phyloP scores from a whole-genome alignment of 2,113 vertebrate genomes.

The Brienomyrus brachyistius region DNA sequence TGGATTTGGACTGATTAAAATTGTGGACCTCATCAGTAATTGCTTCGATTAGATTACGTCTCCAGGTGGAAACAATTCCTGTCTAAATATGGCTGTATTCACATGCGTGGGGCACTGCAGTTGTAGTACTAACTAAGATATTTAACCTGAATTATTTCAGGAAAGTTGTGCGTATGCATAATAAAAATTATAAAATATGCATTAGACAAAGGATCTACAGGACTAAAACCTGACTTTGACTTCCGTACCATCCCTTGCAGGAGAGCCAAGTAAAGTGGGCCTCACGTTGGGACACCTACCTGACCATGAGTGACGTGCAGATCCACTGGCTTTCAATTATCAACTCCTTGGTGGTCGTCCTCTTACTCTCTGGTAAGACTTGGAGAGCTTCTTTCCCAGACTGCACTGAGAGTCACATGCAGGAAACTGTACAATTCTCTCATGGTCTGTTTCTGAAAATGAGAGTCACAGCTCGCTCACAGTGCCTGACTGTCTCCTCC shows the following conservation, averaged over 20 bases:
- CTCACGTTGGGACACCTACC: slow-evolving; percentile 96
- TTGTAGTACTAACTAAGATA: not conserved
- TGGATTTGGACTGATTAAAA: not conserved
- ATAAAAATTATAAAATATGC: not conserved
- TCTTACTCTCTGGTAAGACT: slow-evolving; percentile 82
- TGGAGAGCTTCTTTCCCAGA: not conserved
- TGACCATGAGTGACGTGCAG: slow-evolving; percentile 97
- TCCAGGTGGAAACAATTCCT: not conserved
- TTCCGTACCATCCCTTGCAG: slow-evolving; percentile 46
- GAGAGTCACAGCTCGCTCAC: not conserved
- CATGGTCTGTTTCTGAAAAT: not conserved
- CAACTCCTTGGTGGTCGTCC: slow-evolving; percentile 94
- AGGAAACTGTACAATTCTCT: not conserved
- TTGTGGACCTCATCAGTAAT: not conserved
- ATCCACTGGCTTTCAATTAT: slow-evolving; percentile 99
- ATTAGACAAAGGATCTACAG: not conserved
- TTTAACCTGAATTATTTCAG: not conserved
- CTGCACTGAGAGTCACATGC: not conserved
- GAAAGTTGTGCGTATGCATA: not conserved
- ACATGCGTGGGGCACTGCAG: not conserved
- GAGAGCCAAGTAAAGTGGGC: slow-evolving; percentile 96
- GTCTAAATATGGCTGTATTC: not conserved
- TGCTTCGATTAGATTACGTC: not conserved
- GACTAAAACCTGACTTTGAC: not conserved
- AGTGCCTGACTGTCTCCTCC: not conserved